Percentiles rank a stretch among this genome's conserved stretches.
phyloP scores from a whole-genome alignment of 2,888 invertebrate species.

The Nephrotoma guestfalica region DNA sequence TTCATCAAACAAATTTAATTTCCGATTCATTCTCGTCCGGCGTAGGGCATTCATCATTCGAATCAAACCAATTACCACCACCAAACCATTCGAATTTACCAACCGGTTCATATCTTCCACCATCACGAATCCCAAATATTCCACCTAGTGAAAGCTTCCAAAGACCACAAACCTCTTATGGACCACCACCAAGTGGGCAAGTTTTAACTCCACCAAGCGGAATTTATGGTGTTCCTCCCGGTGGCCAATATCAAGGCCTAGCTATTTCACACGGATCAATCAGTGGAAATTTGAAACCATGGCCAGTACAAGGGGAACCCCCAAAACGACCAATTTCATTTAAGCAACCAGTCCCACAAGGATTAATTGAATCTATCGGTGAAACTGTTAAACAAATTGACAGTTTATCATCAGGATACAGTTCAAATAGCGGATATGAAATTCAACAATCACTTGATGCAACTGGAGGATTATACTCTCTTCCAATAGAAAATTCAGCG shows the following conservation, averaged over 20 bases:
- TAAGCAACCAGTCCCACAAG: constrained; percentile 57
- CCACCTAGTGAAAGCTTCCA: constrained; percentile 27
- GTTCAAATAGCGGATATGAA: constrained; percentile 23
- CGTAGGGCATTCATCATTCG: not conserved
- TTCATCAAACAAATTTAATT: not conserved
- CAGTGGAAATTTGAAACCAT: constrained; percentile 21
- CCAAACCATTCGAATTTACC: not conserved
- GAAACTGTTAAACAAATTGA: constrained; percentile 48
- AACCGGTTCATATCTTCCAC: not conserved
- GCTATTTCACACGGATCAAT: constrained; percentile 23
- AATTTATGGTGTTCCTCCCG: constrained; percentile 44
- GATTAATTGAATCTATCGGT: constrained; percentile 50
- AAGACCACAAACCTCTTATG: constrained; percentile 20
- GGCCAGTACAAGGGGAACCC: constrained; percentile 19
- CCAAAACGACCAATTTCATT: constrained; percentile 50
- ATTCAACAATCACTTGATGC: constrained; percentile 36
- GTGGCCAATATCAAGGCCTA: constrained; percentile 31
- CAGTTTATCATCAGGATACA: constrained; percentile 22
- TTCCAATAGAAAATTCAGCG: constrained; percentile 16
- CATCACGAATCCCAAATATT: not conserved
- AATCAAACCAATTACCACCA: not conserved
- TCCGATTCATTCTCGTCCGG: not conserved
- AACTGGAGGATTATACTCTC: constrained; percentile 18
- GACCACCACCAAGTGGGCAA: constrained; percentile 40
- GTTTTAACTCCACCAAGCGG: constrained; percentile 40